Evolutionary conservation across 2,888 invertebrate species (phyloP).

Genomic region (Drosophila parthenogenetica): DNA sequence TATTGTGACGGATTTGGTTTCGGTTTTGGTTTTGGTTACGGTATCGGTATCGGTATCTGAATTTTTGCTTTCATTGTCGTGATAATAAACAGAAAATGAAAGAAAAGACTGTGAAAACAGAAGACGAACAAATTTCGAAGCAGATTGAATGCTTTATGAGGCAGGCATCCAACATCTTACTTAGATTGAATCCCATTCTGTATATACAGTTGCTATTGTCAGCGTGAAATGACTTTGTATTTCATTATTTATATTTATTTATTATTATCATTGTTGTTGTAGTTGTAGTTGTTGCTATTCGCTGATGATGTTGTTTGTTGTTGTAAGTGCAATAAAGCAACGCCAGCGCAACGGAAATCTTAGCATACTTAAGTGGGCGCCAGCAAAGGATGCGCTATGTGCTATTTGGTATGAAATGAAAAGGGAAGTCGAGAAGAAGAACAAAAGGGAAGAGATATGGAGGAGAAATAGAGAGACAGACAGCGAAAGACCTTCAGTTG

Average conservation of each 20-base stretch:
- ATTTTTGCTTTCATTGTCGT: slow-evolving; percentile 50
- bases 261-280: slow-evolving; percentile 44
- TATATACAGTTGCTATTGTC: slow-evolving; percentile 42
- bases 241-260: slow-evolving; percentile 78
- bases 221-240: slow-evolving; percentile 67
- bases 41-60: slow-evolving; percentile 29
- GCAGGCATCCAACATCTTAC: background rate
- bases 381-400: slow-evolving; percentile 43
- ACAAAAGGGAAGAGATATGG: background rate
- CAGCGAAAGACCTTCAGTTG: slow-evolving; percentile 7
- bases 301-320: slow-evolving; percentile 13
- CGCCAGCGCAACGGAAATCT: slow-evolving; percentile 70
- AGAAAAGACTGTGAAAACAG: background rate
- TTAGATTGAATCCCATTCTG: background rate
- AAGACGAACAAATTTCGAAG: slow-evolving; percentile 18
- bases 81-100: slow-evolving; percentile 53
- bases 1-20: slow-evolving; percentile 47
- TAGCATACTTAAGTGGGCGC: slow-evolving; percentile 74
- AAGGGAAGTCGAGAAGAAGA: no score
- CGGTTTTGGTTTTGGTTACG: slow-evolving; percentile 34
- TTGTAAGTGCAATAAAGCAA: slow-evolving; percentile 58
- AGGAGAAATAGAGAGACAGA: background rate
- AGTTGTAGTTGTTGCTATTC: slow-evolving; percentile 15
- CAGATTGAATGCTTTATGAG: slow-evolving; percentile 21
- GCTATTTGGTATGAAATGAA: slow-evolving; percentile 6